These are phyloP conservation scores for Threskiornis aethiopicus DNA, from an alignment of 2,797 vertebrate genomes.

Conservation along the genomic window DNA sequence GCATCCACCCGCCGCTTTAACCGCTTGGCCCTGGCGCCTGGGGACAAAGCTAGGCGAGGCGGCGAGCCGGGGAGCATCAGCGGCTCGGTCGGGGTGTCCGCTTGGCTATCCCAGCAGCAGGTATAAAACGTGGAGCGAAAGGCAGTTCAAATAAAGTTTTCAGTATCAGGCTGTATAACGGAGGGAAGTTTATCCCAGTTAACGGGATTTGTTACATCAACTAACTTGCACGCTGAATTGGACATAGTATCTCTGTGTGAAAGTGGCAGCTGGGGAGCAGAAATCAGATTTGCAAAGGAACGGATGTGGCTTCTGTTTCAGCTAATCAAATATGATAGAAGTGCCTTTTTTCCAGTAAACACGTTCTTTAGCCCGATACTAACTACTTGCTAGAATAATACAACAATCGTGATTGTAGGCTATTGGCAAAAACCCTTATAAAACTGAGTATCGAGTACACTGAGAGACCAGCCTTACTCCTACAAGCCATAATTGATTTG, in stretches of 20 bases:
- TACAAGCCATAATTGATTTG: neutral
- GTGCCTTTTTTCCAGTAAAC: neutral
- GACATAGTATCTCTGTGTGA: neutral
- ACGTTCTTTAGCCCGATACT: neutral
- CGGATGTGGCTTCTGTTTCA: neutral
- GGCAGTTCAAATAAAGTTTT: neutral
- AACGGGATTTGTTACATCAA: neutral
- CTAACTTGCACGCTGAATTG: neutral
- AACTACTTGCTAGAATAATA: neutral
- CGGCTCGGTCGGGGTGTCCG: neutral
- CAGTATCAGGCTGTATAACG: fast-evolving
- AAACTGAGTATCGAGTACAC: neutral
- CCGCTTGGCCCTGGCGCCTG: neutral
- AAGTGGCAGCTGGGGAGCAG: neutral
- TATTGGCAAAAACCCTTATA: neutral
- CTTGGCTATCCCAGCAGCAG: neutral
- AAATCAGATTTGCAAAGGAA: neutral
- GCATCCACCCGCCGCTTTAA: neutral
- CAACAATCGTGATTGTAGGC: neutral
- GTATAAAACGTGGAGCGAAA: neutral
- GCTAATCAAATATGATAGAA: neutral
- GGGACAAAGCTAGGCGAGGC: neutral
- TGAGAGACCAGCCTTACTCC: neutral
- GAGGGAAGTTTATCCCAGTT: neutral
- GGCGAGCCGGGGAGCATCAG: neutral